These are phyloP conservation scores for Pemphredon lugubris DNA, from an alignment of 2,888 invertebrate species.

Conservation along the genomic window DNA sequence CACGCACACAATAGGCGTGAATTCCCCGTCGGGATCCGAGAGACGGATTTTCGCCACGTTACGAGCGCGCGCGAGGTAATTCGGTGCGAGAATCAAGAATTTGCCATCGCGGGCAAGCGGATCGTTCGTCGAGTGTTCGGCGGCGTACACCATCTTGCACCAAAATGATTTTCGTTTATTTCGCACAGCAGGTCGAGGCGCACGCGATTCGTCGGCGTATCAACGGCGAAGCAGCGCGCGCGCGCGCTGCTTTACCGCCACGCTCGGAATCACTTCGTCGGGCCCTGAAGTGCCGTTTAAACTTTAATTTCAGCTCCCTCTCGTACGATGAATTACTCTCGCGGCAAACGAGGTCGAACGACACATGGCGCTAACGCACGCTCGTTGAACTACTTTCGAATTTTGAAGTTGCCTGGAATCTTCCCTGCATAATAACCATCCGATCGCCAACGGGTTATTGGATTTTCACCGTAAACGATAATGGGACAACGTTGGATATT, in stretches of 20 bases:
- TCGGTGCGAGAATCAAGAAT: no score
- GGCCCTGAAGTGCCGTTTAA: slow-evolving; percentile 51
- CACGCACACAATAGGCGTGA: no score
- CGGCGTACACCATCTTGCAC: no score
- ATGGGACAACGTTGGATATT: no score
- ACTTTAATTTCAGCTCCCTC: slow-evolving; percentile 57
- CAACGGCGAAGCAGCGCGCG: not conserved
- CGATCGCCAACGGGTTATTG: not conserved
- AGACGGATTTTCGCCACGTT: no score
- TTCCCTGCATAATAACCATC: slow-evolving; percentile 8
- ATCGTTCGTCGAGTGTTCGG: no score
- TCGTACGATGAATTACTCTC: slow-evolving; percentile 53
- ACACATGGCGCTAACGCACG: slow-evolving; percentile 58
- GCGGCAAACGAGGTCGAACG: slow-evolving; percentile 60
- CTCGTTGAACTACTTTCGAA: slow-evolving; percentile 64
- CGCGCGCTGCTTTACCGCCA: slow-evolving; percentile 10
- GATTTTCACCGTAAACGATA: no score
- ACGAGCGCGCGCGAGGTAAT: no score
- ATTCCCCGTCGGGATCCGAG: no score
- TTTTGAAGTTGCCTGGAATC: slow-evolving; percentile 40
- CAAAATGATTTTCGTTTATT: slow-evolving; percentile 48
- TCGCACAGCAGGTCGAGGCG: slow-evolving; percentile 22
- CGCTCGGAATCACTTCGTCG: slow-evolving; percentile 44
- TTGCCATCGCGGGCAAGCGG: no score
- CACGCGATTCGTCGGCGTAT: slow-evolving; percentile 17